Percentiles rank a stretch among this genome's conserved stretches.
phyloP scores from a whole-genome alignment of 2,888 invertebrate species.

The Phengaris arion region DNA sequence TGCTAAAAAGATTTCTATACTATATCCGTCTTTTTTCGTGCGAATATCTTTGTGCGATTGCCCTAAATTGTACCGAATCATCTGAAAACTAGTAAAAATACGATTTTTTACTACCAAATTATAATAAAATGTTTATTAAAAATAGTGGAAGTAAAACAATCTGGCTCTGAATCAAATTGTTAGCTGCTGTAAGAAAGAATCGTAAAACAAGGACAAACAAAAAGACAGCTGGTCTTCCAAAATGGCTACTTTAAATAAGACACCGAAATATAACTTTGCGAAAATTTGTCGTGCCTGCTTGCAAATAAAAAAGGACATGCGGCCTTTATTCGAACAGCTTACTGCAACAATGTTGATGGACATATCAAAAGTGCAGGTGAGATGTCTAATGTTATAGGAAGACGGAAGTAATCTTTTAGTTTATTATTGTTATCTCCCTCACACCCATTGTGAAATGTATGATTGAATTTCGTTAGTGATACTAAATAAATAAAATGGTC shows the following conservation, averaged over 20 bases:
- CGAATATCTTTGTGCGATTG: constrained; percentile 1
- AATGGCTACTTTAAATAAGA: constrained; percentile 68
- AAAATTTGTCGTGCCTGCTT: constrained; percentile 83
- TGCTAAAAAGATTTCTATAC: not conserved
- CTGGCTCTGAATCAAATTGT: not conserved
- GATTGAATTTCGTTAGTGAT: constrained; percentile 10
- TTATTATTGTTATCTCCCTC: constrained; percentile 67
- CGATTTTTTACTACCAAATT: not conserved
- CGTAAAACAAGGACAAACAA: constrained; percentile 63
- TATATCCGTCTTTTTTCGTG: constrained; percentile 15
- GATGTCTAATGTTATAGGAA: constrained; percentile 54
- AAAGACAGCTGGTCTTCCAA: constrained; percentile 62
- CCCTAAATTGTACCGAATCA: not conserved
- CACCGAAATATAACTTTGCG: constrained; percentile 68
- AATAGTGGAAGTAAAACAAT: constrained; percentile 10
- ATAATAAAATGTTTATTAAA: not conserved
- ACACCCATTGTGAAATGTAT: constrained; percentile 42
- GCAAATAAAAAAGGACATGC: constrained; percentile 82
- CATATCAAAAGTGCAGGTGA: constrained; percentile 81
- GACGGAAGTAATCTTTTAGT: constrained; percentile 53
- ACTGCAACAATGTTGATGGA: constrained; percentile 83
- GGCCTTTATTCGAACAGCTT: constrained; percentile 82
- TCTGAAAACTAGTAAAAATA: not conserved
- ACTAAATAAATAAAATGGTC: constrained; percentile 42
- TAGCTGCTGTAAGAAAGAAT: not conserved